These are phyloP conservation scores for Drosophila nigrodunni DNA, from an alignment of 1,140 invertebrate genomes.

Conservation along the genomic window DNA sequence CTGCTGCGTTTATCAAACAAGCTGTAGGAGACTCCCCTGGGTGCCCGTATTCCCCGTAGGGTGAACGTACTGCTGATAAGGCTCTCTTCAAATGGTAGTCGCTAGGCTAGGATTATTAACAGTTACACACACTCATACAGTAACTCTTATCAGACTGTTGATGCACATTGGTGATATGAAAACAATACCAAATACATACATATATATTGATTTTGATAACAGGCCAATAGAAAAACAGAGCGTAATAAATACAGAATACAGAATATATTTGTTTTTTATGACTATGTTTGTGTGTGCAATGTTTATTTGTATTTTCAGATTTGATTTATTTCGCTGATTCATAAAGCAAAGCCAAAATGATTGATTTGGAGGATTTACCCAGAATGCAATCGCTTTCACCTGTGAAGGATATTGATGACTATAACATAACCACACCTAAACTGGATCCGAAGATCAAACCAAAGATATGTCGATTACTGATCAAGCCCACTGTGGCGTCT, in stretches of 20 bases:
- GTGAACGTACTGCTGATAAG: slow-evolving; percentile 2
- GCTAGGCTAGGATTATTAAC: slow-evolving; percentile 13
- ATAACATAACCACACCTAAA: slow-evolving; percentile 19
- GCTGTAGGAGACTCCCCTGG: not conserved
- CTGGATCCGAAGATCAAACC: slow-evolving; percentile 46
- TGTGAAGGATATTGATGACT: slow-evolving; percentile 62
- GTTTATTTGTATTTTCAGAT: slow-evolving; percentile 20
- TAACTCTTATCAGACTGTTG: not conserved
- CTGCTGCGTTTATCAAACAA: not conserved
- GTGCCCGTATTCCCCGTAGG: not conserved
- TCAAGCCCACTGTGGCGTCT: slow-evolving; percentile 59
- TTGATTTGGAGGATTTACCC: slow-evolving; percentile 77
- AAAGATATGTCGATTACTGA: slow-evolving; percentile 44
- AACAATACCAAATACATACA: not conserved
- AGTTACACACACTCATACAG: slow-evolving; percentile 1
- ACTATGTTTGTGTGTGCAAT: slow-evolving; percentile 10
- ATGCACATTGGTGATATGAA: slow-evolving; percentile 7
- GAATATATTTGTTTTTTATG: slow-evolving; percentile 6
- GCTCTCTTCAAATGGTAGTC: slow-evolving; percentile 2
- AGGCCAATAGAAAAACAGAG: no score
- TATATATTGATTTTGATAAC: slow-evolving; percentile 1
- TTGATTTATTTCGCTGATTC: slow-evolving; percentile 35
- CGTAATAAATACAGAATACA: not conserved
- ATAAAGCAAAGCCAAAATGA: slow-evolving; percentile 54
- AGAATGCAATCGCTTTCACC: slow-evolving; percentile 79